Evolutionary conservation across 2,797 vertebrate species (phyloP), one percentile per base, ranked within the genome.

Genomic region (Denticeps clupeoides): DNA sequence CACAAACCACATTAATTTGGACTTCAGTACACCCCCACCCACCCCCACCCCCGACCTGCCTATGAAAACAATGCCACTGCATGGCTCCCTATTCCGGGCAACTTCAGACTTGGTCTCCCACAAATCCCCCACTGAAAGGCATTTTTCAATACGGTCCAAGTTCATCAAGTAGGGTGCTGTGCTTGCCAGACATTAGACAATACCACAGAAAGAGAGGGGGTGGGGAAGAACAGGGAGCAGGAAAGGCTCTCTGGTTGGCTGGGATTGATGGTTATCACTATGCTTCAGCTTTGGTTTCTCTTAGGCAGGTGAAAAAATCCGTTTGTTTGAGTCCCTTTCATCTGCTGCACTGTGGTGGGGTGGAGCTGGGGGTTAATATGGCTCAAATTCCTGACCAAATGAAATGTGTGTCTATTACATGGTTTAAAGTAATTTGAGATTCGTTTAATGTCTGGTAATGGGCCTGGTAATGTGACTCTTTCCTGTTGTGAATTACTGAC

Each of bases 71-170:
- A 58, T 19, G 27, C 37, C 56, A 56, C 41, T 43, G 45, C 45
- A 58, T 48, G 37, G 53, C 21, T 51, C 44, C 49, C 29, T 23
- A 29, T 32, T 47, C 26, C 47, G 49, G 49, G 47, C 37, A 56
- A 51, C 58, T 49, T 54, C 38, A 57, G 49, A 52, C 47, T 18
- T 27, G 41, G 15, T 47, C 45, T 25, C 31, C 23, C 41, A 61
- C 45, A 62, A 62, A 55, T 53, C 51, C 49, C 46, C 54, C 24
- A 35, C 62, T 62, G 53, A 62, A 19, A 52, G 35, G 15, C 50
- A 47, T 18, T 31, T 18, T 51, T 62, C 26, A 41, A 43, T 35
- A 9, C 25, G 37, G 32, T 53, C 44, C 38, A 32, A 56, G 55
- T 49, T 62, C 53, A 54, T 46, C 28, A 49, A 42, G 44, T 47